Evolutionary conservation across 2,113 vertebrate species (phyloP), one percentile per base, ranked within the genome.

Genomic region (Rhynchomys soricoides): DNA sequence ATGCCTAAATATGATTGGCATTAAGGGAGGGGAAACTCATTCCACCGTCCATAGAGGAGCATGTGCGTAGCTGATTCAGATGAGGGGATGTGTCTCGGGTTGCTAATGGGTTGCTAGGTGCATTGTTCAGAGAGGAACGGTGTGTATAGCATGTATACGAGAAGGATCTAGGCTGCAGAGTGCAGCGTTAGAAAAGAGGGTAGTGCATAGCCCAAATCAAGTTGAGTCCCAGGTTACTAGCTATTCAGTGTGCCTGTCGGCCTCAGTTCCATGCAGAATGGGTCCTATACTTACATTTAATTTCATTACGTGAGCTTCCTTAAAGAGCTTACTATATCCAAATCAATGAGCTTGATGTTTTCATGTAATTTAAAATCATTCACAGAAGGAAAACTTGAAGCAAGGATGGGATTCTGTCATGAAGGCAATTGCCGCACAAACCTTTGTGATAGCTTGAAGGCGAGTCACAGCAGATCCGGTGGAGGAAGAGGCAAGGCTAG

Each of bases 321-420:
- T 52, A 85, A 59, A 86, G 34, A 7, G 11, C 55, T 66, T 86
- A 74, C 66, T 87, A 37, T 81, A 95, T 93, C 93, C 78, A 93
- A 86, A 95, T 93, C 64, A 95, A 85, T 70, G 89, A 79, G 85
- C 62, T 93, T 91, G 93, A 75, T 71, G 68, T 91, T 91, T 75
- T n/a, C 7, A 16, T 71, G 68, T 62, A n/a, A 97, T 86, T 87
- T 96, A 68, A 40, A 66, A 64, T 24, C 79, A 79, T 55, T 89
- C 85, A 88, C 43, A 83, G 22, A 77, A 22, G 87, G 50, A 64
- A 94, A 93, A 62, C 16, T 37, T 78, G 71, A 16, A 55, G 57
- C 43, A 89, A 89, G 45, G 13, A 90, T 77, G 74, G 78, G 19
- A n/a, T 78, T 89, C 22, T 94, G 22, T 75, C 66, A 79, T 24